Evolutionary conservation across 2,797 vertebrate species (phyloP).

Genomic region (Cyprinella venusta): DNA sequence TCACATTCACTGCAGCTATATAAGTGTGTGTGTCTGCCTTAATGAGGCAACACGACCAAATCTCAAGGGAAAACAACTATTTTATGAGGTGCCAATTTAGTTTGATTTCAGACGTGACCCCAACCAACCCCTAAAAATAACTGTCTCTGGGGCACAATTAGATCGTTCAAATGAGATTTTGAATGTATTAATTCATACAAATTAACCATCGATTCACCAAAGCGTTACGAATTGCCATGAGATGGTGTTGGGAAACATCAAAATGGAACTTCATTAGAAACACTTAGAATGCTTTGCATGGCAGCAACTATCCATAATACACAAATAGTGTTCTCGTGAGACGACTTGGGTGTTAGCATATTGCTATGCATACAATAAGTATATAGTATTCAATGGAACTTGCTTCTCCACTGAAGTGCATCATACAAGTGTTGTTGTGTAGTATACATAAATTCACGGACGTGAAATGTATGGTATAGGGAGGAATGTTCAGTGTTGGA

Average conservation of each 20-base stretch:
- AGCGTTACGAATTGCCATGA: not conserved
- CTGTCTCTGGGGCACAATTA: not conserved
- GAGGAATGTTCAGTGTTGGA: not conserved
- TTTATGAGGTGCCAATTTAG: not conserved
- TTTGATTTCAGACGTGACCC: not conserved
- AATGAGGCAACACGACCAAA: not conserved
- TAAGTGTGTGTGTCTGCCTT: not conserved
- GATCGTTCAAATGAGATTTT: not conserved
- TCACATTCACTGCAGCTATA: not conserved
- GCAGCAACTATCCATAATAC: no score
- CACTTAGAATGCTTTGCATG: no score
- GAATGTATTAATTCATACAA: no score
- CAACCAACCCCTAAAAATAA: not conserved
- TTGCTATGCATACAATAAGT: no score
- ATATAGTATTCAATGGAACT: no score
- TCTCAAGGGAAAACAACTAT: not conserved
- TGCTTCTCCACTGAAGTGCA: not conserved
- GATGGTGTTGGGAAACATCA: no score
- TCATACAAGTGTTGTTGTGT: no score
- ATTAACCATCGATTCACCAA: no score
- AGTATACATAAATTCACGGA: no score
- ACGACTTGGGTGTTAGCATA: no score
- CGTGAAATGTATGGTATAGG: not conserved
- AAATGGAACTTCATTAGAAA: no score
- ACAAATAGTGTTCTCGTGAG: no score